Conservation (phyloP, 1,140 invertebrate species). For the Hypsibius dujardini region DNA sequence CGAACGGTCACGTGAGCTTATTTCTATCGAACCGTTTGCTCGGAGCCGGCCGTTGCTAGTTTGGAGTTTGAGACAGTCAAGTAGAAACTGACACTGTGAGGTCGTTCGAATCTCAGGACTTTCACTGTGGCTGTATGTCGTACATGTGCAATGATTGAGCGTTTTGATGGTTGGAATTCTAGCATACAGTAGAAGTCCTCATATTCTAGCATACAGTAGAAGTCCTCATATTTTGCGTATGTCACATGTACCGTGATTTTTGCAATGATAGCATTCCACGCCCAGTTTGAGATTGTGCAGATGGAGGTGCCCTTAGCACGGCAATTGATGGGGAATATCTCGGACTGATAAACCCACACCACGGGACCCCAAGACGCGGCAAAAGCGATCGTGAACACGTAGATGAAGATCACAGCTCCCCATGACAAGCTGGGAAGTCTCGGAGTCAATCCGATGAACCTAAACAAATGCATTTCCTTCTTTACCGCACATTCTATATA, state of each 20-base stretch:
- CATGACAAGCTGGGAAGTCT: not conserved
- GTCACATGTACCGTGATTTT: conserved; percentile 44
- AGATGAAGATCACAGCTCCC: not conserved
- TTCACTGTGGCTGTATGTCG: no score
- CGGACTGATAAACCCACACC: conserved; percentile 48
- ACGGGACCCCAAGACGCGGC: conserved; percentile 42
- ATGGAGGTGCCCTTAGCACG: conserved; percentile 40
- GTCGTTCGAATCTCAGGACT: no score
- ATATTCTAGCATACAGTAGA: no score
- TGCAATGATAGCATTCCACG: conserved; percentile 42
- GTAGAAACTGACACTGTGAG: no score
- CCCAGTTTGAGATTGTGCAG: conserved; percentile 43
- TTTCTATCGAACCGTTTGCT: no score
- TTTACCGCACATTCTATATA: conserved; percentile 24
- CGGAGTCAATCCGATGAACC: not conserved
- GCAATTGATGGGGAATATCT: conserved; percentile 47
- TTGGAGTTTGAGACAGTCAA: no score
- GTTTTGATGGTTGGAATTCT: no score
- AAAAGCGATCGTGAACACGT: conserved; percentile 19
- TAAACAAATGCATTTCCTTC: not conserved
- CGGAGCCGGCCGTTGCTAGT: no score
- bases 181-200: no score
- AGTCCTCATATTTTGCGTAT: no score
- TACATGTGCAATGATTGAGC: no score
- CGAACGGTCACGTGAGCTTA: no score